These are phyloP conservation scores for Lasioglossum morio DNA, from an alignment of 2,888 invertebrate species.

Conservation along the genomic window DNA sequence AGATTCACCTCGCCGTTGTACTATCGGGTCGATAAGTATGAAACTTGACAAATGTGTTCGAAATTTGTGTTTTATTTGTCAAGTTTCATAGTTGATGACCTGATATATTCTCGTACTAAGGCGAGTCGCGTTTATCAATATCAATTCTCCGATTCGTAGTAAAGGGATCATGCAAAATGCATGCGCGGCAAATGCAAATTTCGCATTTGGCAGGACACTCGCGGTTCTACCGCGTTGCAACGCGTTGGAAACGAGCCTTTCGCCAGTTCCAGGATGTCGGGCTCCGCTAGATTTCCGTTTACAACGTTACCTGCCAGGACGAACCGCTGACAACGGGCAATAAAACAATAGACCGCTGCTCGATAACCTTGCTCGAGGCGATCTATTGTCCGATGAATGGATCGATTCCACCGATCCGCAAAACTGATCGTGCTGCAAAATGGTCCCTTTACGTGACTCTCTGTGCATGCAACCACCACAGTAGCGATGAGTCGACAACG, in stretches of 20 bases:
- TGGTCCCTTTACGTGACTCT: too few species aligned
- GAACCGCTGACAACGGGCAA: background rate
- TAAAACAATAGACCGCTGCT: slow-evolving; percentile 30
- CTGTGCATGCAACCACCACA: background rate
- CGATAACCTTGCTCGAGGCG: background rate
- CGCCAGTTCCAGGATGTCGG: background rate
- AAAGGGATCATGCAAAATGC: slow-evolving; percentile 1
- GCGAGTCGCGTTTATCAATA: background rate
- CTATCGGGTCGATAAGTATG: too few species aligned
- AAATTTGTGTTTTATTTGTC: too few species aligned
- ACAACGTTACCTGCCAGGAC: slow-evolving; percentile 17
- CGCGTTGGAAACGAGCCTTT: background rate
- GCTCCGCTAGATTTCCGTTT: background rate
- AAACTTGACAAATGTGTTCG: too few species aligned
- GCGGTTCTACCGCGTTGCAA: background rate
- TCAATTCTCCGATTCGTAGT: slow-evolving; percentile 9
- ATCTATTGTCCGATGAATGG: background rate
- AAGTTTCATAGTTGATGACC: too few species aligned
- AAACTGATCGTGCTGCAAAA: background rate
- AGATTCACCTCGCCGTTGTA: too few species aligned
- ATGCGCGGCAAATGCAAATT: slow-evolving; percentile 19
- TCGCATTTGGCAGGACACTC: background rate
- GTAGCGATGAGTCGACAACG: background rate
- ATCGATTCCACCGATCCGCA: background rate
- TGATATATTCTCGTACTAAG: too few species aligned